Evolutionary conservation across 2,888 invertebrate genomes (phyloP).

Genomic region (Caenorhabditis becei): DNA sequence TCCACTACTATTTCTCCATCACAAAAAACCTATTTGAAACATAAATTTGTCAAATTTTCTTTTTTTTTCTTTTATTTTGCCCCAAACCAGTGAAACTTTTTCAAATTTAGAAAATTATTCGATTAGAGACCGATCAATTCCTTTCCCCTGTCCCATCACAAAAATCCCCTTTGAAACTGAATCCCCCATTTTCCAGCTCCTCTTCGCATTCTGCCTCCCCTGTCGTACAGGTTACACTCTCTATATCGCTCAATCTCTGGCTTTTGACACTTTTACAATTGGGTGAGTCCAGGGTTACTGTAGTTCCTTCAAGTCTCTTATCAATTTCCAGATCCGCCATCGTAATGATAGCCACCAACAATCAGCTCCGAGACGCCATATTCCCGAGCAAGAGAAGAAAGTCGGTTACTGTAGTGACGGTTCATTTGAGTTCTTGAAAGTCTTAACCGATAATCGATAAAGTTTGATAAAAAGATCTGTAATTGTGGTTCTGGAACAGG

Average conservation of each 20-base stretch:
- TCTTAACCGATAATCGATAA: background rate
- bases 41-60: too few relatives aligned
- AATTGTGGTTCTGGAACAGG: too few relatives aligned
- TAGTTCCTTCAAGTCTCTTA: background rate
- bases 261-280: conserved; percentile 19
- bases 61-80: too few relatives aligned
- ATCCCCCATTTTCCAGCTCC: background rate
- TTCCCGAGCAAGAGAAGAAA: background rate
- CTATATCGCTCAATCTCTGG: conserved; percentile 7
- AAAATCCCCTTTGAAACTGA: too few relatives aligned
- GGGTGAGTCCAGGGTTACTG: conserved; percentile 10
- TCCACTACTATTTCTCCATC: too few relatives aligned
- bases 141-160: too few relatives aligned
- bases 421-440: background rate
- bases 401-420: background rate
- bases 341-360: background rate
- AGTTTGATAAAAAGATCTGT: too few relatives aligned
- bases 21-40: too few relatives aligned
- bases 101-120: too few relatives aligned
- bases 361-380: background rate
- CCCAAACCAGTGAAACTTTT: too few relatives aligned
- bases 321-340: conserved; percentile 18
- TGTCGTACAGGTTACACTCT: background rate
- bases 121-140: too few relatives aligned
- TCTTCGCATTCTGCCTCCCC: background rate